Percentiles rank a stretch among this genome's conserved stretches.
Conservation (phyloP, 2,888 invertebrate genomes). For the Dichetophora obliterata region DNA sequence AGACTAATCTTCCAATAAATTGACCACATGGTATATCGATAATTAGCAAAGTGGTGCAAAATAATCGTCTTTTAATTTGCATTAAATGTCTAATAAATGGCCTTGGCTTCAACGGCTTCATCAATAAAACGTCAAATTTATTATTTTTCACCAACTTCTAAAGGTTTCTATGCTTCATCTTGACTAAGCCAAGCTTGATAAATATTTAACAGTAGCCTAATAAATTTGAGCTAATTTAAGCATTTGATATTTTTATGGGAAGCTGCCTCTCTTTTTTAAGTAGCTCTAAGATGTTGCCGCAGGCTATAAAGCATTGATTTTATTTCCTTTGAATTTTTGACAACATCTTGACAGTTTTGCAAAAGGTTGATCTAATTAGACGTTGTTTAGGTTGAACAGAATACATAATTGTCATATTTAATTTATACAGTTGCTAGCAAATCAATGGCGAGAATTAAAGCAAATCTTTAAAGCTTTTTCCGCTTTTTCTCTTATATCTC, state of each 20-base stretch:
- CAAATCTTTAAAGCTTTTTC: too few relatives aligned
- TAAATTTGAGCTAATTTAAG: slow-evolving; percentile 13
- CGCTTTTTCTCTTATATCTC: too few relatives aligned
- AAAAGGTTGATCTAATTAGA: too few relatives aligned
- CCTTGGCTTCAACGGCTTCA: not conserved
- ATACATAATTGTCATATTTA: too few relatives aligned
- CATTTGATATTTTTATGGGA: slow-evolving; percentile 17
- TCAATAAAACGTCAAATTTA: slow-evolving; percentile 27
- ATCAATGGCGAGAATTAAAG: too few relatives aligned
- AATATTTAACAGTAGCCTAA: slow-evolving; percentile 16
- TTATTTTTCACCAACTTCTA: not conserved
- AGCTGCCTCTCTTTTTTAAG: not conserved
- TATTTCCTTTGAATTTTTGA: not conserved
- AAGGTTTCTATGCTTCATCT: not conserved
- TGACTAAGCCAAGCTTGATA: not conserved
- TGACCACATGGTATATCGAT: not conserved
- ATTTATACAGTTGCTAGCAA: too few relatives aligned
- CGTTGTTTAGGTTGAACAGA: too few relatives aligned
- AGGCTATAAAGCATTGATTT: not conserved
- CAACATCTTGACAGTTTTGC: too few relatives aligned
- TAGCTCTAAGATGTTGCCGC: slow-evolving; percentile 8
- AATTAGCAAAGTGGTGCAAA: slow-evolving; percentile 5
- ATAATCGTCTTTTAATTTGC: not conserved
- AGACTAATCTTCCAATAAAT: too few relatives aligned
- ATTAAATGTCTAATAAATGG: slow-evolving; percentile 1